Percentiles rank a stretch among this genome's conserved stretches.
phyloP scores from a whole-genome alignment of 2,797 vertebrate genomes.

The Enoplosus armatus region DNA sequence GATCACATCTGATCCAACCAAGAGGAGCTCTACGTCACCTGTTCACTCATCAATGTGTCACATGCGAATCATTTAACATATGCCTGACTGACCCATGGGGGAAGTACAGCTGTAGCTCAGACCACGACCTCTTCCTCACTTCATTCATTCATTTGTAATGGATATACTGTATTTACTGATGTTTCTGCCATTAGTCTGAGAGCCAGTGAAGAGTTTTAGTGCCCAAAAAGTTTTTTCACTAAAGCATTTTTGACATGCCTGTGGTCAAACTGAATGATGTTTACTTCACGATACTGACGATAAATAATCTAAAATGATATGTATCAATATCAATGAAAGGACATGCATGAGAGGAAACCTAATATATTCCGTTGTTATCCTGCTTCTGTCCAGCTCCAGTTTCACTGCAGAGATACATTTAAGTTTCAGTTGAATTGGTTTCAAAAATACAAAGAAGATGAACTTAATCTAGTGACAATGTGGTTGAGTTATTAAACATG shows the following conservation, averaged over 20 bases:
- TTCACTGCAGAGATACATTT: background rate
- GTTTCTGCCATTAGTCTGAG: background rate
- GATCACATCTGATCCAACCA: background rate
- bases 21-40: background rate
- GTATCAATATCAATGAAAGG: background rate
- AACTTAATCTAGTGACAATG: background rate
- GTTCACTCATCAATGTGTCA: background rate
- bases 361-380: background rate
- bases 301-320: background rate
- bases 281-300: background rate
- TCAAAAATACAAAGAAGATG: background rate
- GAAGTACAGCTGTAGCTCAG: slow-evolving; percentile 3
- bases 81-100: background rate
- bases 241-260: background rate
- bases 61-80: slow-evolving; percentile 5
- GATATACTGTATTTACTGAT: too few relatives aligned
- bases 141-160: slow-evolving; percentile 9
- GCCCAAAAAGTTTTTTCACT: background rate
- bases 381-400: background rate
- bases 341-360: background rate
- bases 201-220: background rate
- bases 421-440: background rate
- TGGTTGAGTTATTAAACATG: background rate
- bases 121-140: background rate
- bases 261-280: background rate